Evolutionary conservation across 2,797 vertebrate species (phyloP).

Genomic region (Chloroceryle inda): DNA sequence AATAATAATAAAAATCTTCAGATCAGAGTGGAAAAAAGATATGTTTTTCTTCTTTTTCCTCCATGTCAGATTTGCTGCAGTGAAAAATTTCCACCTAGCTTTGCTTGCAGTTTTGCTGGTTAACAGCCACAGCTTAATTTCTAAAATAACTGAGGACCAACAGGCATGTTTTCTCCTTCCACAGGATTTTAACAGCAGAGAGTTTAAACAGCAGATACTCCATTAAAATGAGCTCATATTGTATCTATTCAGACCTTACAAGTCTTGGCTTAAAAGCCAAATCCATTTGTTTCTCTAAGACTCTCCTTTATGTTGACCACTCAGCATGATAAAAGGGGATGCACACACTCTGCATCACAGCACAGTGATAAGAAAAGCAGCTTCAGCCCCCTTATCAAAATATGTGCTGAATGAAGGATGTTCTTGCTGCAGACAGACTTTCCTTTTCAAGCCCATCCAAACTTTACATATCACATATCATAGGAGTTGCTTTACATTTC

Average conservation of each 20-base stretch:
- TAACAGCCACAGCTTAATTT: slow-evolving; percentile 13
- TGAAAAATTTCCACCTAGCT: slow-evolving; percentile 5
- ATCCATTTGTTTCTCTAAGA: neutral
- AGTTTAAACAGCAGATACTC: neutral
- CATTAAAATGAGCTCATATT: neutral
- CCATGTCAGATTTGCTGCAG: slow-evolving; percentile 11
- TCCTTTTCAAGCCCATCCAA: neutral
- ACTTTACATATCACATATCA: neutral
- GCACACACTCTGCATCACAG: neutral
- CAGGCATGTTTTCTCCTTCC: slow-evolving; percentile 8
- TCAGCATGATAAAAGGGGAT: neutral
- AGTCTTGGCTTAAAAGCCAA: neutral
- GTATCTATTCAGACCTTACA: neutral
- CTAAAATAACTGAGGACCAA: neutral
- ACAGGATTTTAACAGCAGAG: neutral
- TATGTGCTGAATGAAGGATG: fast-evolving
- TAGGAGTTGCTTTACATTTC: neutral
- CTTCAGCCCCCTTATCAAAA: neutral
- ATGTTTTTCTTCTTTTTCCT: neutral
- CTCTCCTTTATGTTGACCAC: neutral
- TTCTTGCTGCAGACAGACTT: neutral
- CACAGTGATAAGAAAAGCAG: neutral
- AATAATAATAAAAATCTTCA: neutral
- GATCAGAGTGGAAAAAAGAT: neutral
- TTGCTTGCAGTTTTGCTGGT: neutral